Percentiles rank a stretch among this genome's conserved stretches.
Conservation (phyloP, 1,140 invertebrate genomes). For the Sinonovacula constricta region DNA sequence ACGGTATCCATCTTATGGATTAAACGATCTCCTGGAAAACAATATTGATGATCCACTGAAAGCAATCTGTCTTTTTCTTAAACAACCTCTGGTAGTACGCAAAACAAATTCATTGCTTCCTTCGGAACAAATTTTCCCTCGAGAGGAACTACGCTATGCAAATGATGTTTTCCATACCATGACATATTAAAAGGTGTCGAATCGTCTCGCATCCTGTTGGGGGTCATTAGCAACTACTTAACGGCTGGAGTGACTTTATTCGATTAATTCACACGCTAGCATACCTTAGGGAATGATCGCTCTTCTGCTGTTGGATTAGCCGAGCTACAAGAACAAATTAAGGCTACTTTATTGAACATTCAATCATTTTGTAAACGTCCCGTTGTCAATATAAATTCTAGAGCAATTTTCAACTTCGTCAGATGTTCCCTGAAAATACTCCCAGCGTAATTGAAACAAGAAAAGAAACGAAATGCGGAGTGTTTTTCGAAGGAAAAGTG, state of each 20-base stretch:
- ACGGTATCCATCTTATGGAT: constrained; percentile 40
- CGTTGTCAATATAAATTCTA: constrained; percentile 31
- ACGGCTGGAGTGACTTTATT: constrained; percentile 33
- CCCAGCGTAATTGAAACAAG: constrained; percentile 30
- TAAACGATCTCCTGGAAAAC: constrained; percentile 31
- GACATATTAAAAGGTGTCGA: constrained; percentile 52
- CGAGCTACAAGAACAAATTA: constrained; percentile 45
- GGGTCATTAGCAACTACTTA: constrained; percentile 47
- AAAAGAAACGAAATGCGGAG: too few relatives aligned
- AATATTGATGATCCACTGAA: constrained; percentile 42
- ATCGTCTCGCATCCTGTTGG: constrained; percentile 25
- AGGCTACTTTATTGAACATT: constrained; percentile 45
- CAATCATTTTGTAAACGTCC: constrained; percentile 49
- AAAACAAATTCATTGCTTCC: constrained; percentile 48
- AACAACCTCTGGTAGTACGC: constrained; percentile 27
- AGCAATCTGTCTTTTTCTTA: constrained; percentile 25
- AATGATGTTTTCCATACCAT: constrained; percentile 45
- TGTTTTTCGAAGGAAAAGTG: too few relatives aligned
- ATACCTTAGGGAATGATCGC: constrained; percentile 41
- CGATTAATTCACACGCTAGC: constrained; percentile 43
- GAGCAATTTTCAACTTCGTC: constrained; percentile 33
- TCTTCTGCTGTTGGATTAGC: constrained; percentile 41
- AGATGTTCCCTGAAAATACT: constrained; percentile 9
- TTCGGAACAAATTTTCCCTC: constrained; percentile 23
- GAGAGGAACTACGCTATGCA: constrained; percentile 37